Base-by-base conservation (phyloP, 2,797 vertebrate genomes). In the Acrossocheilus fasciatus region DNA sequence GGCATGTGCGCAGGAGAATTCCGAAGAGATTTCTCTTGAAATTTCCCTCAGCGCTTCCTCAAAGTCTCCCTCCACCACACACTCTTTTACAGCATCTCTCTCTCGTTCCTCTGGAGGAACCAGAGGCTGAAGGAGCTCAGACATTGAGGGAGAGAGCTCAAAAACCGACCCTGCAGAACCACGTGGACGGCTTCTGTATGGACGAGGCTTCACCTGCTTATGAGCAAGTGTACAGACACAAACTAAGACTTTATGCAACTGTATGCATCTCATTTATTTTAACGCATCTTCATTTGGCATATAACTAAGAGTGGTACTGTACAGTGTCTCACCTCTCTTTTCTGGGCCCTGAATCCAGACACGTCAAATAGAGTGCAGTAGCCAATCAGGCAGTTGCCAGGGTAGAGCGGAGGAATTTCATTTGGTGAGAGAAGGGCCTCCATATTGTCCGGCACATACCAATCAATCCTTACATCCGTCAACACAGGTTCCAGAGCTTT, bases 361-460 rank as follows among this genome's bases (percentile, higher is more conserved):
- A 96, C 95, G 87, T 97, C 96, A 66, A 97, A 99, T 36, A 99
- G 96, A n/a, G 97, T 95, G 69, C 98, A 99, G 90, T 98, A 99
- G 92, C 98, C 97, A 89, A 98, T 91, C 7, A 99, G 96, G 50
- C 95, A 92, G 90, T 96, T 97, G 0, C 98, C 98, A 0, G 98
- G 96, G 89, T 99, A 99, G 39, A 99, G 95, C 0, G 97, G 95
- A 0, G 98, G 96, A 86, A 99, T 98, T 93, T 99, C 98, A 50
- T 94, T 96, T 90, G 98, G 98, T 0, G 98, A 98, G 85, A 99
- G 96, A 89, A 99, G 96, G n/a, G 98, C 98, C 93, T 99, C 98
- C 93, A 97, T 96, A 70, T 97, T 96, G 89, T 99, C 97, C 0
- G 98, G 98, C 90, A 99, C 95, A 14, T 99, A 99, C 98, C 98